A percentile compares a stretch with the other conserved stretches of the same genome.
phyloP scores from a whole-genome alignment of 2,113 vertebrate species.

The Chlamydotis undulata region DNA sequence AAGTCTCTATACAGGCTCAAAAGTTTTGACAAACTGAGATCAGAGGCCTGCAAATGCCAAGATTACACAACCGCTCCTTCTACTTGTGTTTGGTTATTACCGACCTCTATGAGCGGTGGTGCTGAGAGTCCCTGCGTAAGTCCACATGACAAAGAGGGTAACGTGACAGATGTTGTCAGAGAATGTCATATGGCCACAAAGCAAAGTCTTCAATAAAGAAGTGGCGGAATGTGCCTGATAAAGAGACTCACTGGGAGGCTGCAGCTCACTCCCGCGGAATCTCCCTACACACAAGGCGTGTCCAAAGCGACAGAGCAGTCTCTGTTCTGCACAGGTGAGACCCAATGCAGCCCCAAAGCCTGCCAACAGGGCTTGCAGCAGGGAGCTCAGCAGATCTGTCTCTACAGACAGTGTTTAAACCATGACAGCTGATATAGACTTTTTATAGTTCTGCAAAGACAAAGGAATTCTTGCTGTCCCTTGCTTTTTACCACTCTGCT shows the following conservation, averaged over 20 bases:
- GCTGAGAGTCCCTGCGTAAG: background rate
- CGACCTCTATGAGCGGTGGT: background rate
- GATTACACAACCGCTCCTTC: background rate
- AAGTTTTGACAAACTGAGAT: background rate
- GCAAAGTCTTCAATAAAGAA: background rate
- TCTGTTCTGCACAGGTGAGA: background rate
- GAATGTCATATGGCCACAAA: background rate
- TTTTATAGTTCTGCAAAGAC: background rate
- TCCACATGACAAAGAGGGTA: background rate
- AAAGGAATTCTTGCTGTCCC: background rate
- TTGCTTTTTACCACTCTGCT: background rate
- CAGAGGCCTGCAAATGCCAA: background rate
- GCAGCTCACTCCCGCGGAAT: background rate
- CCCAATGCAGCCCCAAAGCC: background rate
- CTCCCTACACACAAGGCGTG: background rate
- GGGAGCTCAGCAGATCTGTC: background rate
- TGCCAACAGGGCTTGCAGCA: background rate
- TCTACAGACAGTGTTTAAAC: background rate
- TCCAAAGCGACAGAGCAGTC: background rate
- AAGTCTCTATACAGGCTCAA: background rate
- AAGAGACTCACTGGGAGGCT: accelerated
- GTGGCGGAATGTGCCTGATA: background rate
- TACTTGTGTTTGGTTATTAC: background rate
- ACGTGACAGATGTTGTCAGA: background rate
- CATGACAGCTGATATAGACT: background rate